Base-by-base conservation (phyloP, 2,797 vertebrate species). In the Menidia menidia region DNA sequence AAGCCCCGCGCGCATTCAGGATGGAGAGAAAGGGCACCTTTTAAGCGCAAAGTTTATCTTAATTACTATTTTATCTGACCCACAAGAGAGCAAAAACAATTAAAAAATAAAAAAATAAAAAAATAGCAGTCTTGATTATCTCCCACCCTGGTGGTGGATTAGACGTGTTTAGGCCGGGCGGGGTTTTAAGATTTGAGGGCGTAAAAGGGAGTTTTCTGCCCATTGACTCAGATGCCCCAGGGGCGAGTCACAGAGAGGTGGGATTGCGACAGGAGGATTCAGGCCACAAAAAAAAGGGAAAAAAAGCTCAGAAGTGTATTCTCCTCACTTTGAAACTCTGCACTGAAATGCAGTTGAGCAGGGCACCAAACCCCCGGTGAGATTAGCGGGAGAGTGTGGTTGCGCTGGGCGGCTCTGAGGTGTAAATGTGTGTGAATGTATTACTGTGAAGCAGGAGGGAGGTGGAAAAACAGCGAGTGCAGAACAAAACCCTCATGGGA, bases 31-130 rank as follows among this genome's bases (percentile, higher is more conserved):
- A 83, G 50, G 56, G 33, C 60, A 68, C 53, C 63, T 73, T 39
- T 68, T 35, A 52, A 39, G 70, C 75, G 50, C 75, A 64, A 25
- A 66, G 62, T 77, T 81, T 72, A 80, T 59, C 41, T 64, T 73
- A 79, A 80, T 87, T 82, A 68, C 39, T 57, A 32, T 64, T 80
- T 53, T 77, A 75, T 86, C 68, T 65, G 30, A 57, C 62, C 63
- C 47, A 19, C 54, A 9, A 14, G 51, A 52, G 43, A 74, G n/a
- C 39, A 53, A 61, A 70, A 75, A 67, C 56, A n/a, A n/a, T n/a
- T n/a, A n/a, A n/a, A n/a, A n/a, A n/a, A n/a, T n/a, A n/a, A 25
- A 25, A 25, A 25, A 25, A 25, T 2, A 25, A 25, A 25, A 25
- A 25, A 25, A 25, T 2, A 60, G n/a, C 33, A 48, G 58, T 48